A percentile compares a stretch with the other conserved stretches of the same genome.
Conservation (phyloP, 2,888 invertebrate genomes). For the Diachrysia chrysitis region DNA sequence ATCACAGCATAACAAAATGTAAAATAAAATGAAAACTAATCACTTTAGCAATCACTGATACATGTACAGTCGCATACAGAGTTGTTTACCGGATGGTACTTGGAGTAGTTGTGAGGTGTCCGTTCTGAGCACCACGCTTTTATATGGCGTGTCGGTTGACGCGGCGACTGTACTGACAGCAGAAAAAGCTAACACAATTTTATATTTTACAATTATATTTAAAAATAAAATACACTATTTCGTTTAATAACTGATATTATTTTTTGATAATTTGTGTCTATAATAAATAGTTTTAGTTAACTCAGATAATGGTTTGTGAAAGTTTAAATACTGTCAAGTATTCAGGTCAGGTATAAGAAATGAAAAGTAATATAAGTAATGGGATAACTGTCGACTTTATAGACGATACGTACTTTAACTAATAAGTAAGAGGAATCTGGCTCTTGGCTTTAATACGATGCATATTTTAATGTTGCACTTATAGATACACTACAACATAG, state of each 20-base stretch:
- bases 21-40: slow-evolving; percentile 40
- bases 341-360: background rate
- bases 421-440: background rate
- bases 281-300: background rate
- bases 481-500: too few species aligned
- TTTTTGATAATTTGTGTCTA: too few species aligned
- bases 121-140: slow-evolving; percentile 55
- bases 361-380: background rate
- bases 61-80: slow-evolving; percentile 35
- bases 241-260: too few species aligned
- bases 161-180: slow-evolving; percentile 65
- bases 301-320: background rate
- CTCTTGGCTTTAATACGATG: background rate
- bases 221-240: background rate
- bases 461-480: too few species aligned
- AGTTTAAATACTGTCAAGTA: background rate
- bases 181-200: slow-evolving; percentile 38
- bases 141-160: slow-evolving; percentile 62
- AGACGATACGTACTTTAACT: background rate
- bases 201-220: background rate
- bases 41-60: slow-evolving; percentile 45
- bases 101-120: slow-evolving; percentile 64
- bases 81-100: slow-evolving; percentile 58
- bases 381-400: background rate
- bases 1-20: slow-evolving; percentile 56